phyloP scores from a whole-genome alignment of 2,888 invertebrate species.

The Folsomia candida region DNA sequence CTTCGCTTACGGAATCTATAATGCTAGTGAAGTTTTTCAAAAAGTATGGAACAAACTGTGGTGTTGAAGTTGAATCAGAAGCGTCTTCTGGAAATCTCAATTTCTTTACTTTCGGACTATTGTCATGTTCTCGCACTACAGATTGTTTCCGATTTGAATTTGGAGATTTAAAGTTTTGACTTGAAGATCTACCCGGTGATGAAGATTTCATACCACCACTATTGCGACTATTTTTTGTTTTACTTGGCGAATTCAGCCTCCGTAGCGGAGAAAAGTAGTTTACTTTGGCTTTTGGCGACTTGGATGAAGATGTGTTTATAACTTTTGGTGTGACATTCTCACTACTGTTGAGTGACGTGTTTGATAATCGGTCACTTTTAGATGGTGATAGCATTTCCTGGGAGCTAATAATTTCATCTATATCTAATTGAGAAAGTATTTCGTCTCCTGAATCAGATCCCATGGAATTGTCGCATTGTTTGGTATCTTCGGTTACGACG shows the following conservation, averaged over 20 bases:
- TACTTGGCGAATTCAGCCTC: slow-evolving; percentile 5
- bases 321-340: background rate
- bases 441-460: slow-evolving; percentile 18
- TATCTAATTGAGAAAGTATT: slow-evolving; percentile 24
- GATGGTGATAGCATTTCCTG: slow-evolving; percentile 9
- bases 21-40: slow-evolving; percentile 45
- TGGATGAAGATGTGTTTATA: slow-evolving; percentile 21
- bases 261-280: slow-evolving; percentile 41
- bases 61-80: background rate
- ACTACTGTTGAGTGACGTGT: background rate
- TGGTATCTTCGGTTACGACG: too few species aligned
- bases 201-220: slow-evolving; percentile 1
- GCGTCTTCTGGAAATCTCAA: slow-evolving; percentile 16
- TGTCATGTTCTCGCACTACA: background rate
- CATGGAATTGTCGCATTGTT: too few species aligned
- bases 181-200: background rate
- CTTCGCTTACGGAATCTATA: slow-evolving; percentile 42
- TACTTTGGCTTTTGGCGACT: slow-evolving; percentile 31
- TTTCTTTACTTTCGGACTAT: slow-evolving; percentile 14
- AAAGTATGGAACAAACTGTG: slow-evolving; percentile 37
- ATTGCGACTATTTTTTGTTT: slow-evolving; percentile 1
- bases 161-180: background rate
- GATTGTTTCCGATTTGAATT: background rate
- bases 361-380: background rate
- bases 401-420: slow-evolving; percentile 21